phyloP scores from a whole-genome alignment of 2,797 vertebrate genomes.

The Myoxocephalus aenaeus region DNA sequence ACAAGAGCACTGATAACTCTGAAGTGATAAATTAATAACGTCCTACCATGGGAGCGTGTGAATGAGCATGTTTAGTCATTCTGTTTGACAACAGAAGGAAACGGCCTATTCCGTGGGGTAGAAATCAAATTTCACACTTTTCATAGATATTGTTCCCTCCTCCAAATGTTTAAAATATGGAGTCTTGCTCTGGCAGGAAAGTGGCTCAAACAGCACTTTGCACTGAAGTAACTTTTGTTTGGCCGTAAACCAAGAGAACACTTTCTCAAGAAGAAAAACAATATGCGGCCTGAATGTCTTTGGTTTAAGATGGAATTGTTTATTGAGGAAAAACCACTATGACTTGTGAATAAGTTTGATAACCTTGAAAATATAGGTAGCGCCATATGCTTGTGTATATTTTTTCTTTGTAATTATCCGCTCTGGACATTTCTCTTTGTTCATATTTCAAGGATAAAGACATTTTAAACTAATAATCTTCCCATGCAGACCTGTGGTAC shows the following conservation, averaged over 20 bases:
- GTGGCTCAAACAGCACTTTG: slow-evolving; percentile 67
- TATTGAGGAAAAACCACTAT: slow-evolving; percentile 34
- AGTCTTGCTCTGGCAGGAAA: slow-evolving; percentile 67
- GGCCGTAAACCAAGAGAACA: slow-evolving; percentile 65
- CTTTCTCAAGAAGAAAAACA: slow-evolving; percentile 46
- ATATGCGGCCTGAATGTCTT: slow-evolving; percentile 48
- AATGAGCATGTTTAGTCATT: slow-evolving; percentile 87
- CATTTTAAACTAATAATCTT: not conserved
- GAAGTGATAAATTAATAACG: slow-evolving; percentile 86
- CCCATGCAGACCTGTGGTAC: not conserved
- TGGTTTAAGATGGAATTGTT: slow-evolving; percentile 47
- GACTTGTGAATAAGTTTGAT: slow-evolving; percentile 43
- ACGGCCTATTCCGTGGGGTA: slow-evolving; percentile 80
- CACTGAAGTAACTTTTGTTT: slow-evolving; percentile 74
- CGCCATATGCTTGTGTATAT: slow-evolving; percentile 35
- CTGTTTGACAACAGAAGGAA: slow-evolving; percentile 89
- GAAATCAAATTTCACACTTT: slow-evolving; percentile 80
- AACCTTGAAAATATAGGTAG: slow-evolving; percentile 45
- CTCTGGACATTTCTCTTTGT: slow-evolving; percentile 30
- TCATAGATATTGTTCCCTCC: slow-evolving; percentile 79
- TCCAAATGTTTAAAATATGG: slow-evolving; percentile 78
- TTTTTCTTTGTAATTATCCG: slow-evolving; percentile 23
- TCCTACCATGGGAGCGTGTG: slow-evolving; percentile 82
- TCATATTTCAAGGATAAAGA: slow-evolving; percentile 34
- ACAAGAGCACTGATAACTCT: slow-evolving; percentile 74